These are phyloP conservation scores for Triplophysa yarkandensis DNA, from an alignment of 2,797 vertebrate species.

Conservation along the genomic window DNA sequence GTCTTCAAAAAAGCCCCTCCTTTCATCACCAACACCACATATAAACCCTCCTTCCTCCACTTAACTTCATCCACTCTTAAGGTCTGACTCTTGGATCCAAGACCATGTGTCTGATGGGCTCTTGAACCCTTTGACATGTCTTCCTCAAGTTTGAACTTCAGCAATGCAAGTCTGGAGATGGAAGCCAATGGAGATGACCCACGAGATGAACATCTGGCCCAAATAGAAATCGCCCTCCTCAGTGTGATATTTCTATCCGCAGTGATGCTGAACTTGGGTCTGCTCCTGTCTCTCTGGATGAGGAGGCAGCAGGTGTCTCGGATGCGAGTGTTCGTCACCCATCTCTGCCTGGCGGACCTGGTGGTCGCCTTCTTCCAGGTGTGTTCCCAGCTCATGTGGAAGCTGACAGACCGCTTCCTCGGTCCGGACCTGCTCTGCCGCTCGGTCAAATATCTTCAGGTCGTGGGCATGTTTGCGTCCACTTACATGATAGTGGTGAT, in stretches of 20 bases:
- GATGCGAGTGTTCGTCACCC: conserved; percentile 78
- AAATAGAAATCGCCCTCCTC: conserved; percentile 71
- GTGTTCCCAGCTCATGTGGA: conserved; percentile 78
- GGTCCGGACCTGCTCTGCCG: conserved; percentile 76
- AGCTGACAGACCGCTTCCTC: conserved; percentile 77
- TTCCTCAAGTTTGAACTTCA: conserved; percentile 59
- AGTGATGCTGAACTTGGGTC: conserved; percentile 67
- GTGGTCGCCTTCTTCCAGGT: conserved; percentile 78
- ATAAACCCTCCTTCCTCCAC: conserved; percentile 55
- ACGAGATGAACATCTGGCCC: conserved; percentile 69
- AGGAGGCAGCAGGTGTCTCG: conserved; percentile 70
- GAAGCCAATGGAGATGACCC: conserved; percentile 42
- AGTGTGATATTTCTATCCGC: conserved; percentile 71
- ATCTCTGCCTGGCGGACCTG: conserved; percentile 78
- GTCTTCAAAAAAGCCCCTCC: conserved; percentile 65
- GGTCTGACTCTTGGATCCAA: background rate
- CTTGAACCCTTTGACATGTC: conserved; percentile 49
- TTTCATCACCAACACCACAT: conserved; percentile 22
- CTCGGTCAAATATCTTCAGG: conserved; percentile 76
- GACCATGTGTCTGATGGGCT: background rate
- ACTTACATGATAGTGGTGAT: conserved; percentile 80
- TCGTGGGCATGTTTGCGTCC: conserved; percentile 81
- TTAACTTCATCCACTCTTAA: background rate
- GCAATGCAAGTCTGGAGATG: conserved; percentile 57
- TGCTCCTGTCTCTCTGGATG: conserved; percentile 69